These are phyloP conservation scores for Phoenicopterus ruber DNA, from an alignment of 2,113 vertebrate genomes.

Conservation along the genomic window DNA sequence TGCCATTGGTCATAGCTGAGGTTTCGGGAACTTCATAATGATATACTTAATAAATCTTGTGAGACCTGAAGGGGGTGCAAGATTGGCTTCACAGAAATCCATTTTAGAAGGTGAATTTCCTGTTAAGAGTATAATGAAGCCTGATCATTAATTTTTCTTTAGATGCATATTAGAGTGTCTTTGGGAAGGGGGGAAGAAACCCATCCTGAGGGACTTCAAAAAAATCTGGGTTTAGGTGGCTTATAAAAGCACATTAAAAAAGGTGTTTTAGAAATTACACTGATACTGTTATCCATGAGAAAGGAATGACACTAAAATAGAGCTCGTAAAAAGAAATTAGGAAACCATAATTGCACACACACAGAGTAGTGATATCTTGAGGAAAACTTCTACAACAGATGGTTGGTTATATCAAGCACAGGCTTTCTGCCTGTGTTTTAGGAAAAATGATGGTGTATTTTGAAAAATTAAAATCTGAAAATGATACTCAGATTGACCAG, in stretches of 20 bases:
- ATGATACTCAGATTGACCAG: neutral
- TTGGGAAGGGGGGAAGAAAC: neutral
- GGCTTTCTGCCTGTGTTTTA: neutral
- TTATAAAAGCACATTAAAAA: neutral
- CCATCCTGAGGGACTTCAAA: neutral
- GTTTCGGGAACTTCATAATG: neutral
- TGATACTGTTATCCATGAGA: neutral
- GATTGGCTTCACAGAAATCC: neutral
- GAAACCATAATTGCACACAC: neutral
- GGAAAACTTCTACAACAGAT: neutral
- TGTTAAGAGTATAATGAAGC: neutral
- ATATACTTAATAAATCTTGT: neutral
- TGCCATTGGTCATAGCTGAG: neutral
- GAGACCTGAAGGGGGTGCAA: neutral
- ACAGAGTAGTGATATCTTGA: neutral
- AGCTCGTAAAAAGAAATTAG: neutral
- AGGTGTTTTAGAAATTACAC: neutral
- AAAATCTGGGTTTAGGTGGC: neutral
- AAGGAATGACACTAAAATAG: neutral
- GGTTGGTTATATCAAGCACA: neutral
- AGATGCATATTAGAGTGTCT: neutral
- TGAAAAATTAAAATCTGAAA: neutral
- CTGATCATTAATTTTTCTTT: neutral
- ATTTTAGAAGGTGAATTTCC: neutral
- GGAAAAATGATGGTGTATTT: neutral